phyloP scores from a whole-genome alignment of 2,888 invertebrate genomes.

The Tetanocera ferruginea region DNA sequence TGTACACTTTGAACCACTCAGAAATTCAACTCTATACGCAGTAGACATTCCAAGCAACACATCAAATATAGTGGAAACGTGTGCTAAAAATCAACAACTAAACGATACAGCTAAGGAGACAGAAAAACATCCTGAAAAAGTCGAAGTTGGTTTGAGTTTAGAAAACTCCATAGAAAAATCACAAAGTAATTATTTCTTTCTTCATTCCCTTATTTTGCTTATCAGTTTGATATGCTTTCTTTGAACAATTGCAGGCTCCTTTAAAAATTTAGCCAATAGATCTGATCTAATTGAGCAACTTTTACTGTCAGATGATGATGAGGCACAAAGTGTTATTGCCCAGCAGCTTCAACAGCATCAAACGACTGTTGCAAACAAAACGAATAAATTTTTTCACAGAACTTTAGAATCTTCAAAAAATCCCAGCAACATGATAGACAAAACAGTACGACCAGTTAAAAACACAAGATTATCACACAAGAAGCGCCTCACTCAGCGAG shows the following conservation, averaged over 20 bases:
- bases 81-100: not conserved
- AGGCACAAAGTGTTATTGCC: not conserved
- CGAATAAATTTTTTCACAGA: conserved; percentile 47
- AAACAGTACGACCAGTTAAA: not conserved
- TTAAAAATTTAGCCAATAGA: conserved; percentile 43
- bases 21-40: conserved; percentile 40
- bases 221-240: not conserved
- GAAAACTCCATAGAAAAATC: not conserved
- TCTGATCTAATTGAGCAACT: conserved; percentile 45
- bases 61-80: not conserved
- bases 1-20: conserved; percentile 27
- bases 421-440: not conserved
- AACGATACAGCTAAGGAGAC: not conserved
- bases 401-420: not conserved
- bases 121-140: not conserved
- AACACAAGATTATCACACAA: too few relatives aligned
- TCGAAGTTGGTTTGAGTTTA: not conserved
- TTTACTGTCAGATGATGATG: conserved; percentile 32
- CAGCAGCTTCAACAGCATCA: not conserved
- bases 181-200: not conserved
- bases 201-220: not conserved
- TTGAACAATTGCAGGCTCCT: not conserved
- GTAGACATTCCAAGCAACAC: not conserved
- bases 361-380: not conserved
- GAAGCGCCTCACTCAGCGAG: too few relatives aligned